Evolutionary conservation across 2,888 invertebrate genomes (phyloP).

Genomic region (Drosophila mimica): DNA sequence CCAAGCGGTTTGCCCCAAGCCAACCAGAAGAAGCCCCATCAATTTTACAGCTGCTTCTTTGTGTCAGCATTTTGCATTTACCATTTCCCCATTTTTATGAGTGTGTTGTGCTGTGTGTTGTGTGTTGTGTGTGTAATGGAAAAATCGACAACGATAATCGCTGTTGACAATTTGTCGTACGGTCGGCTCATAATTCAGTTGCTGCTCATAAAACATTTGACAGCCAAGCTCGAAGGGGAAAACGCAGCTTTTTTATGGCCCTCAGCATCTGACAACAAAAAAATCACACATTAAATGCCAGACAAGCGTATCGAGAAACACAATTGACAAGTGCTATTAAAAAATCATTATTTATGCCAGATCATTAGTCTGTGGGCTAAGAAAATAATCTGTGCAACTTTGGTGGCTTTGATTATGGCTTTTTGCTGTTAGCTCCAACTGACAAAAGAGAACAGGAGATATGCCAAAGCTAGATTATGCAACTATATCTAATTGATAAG

Average conservation of each 20-base stretch:
- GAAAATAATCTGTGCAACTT: not conserved
- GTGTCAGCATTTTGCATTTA: constrained; percentile 55
- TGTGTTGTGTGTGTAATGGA: constrained; percentile 34
- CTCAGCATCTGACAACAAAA: constrained; percentile 2
- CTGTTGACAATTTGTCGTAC: constrained; percentile 68
- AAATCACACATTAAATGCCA: not conserved
- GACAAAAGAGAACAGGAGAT: not conserved
- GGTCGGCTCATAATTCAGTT: constrained; percentile 38
- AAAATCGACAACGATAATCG: constrained; percentile 47
- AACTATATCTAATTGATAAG: not conserved
- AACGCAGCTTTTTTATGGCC: constrained; percentile 28
- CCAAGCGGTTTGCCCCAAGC: constrained; percentile 10
- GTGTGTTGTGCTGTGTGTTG: constrained; percentile 13
- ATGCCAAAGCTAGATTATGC: not conserved
- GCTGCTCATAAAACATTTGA: constrained; percentile 41
- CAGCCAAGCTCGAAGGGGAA: constrained; percentile 11
- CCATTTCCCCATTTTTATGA: constrained; percentile 27
- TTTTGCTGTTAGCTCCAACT: not conserved
- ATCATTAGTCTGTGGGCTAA: constrained; percentile 8
- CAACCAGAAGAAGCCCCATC: constrained; percentile 37
- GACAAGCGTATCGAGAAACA: constrained; percentile 6
- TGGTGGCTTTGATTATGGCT: not conserved
- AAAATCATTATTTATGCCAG: not conserved
- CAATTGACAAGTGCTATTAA: constrained; percentile 10
- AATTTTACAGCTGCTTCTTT: constrained; percentile 63